These are phyloP conservation scores for Metalampra italica DNA, from an alignment of 2,888 invertebrate species.

Conservation along the genomic window DNA sequence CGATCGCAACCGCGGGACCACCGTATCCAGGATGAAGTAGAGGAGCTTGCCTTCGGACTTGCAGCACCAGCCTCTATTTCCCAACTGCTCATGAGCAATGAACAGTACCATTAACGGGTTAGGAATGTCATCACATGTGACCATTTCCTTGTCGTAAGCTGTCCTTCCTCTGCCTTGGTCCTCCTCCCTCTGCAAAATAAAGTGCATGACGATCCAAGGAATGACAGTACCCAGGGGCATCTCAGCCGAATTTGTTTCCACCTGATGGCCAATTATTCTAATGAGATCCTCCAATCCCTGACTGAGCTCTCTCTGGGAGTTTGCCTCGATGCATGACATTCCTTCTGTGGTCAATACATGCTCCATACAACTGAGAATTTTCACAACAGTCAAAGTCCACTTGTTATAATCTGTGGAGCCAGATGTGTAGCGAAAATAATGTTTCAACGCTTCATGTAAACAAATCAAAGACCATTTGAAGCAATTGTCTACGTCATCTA, in stretches of 20 bases:
- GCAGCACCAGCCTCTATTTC: constrained; percentile 87
- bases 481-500: constrained; percentile 80
- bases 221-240: constrained; percentile 84
- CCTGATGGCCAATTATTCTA: constrained; percentile 86
- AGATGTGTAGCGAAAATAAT: constrained; percentile 74
- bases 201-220: constrained; percentile 92
- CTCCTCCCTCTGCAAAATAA: constrained; percentile 86
- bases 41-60: constrained; percentile 87
- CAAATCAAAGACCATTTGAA: constrained; percentile 88
- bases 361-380: constrained; percentile 67
- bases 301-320: constrained; percentile 79
- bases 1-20: constrained; percentile 83
- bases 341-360: constrained; percentile 65
- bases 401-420: constrained; percentile 64
- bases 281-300: constrained; percentile 86
- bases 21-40: constrained; percentile 85
- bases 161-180: constrained; percentile 80
- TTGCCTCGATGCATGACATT: constrained; percentile 67
- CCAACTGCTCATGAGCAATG: constrained; percentile 91
- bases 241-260: constrained; percentile 84
- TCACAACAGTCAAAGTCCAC: constrained; percentile 65
- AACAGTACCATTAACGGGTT: constrained; percentile 87
- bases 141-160: constrained; percentile 52
- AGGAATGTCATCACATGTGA: constrained; percentile 80
- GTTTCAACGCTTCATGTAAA: constrained; percentile 84